Evolutionary conservation across 2,797 vertebrate genomes (phyloP).

Genomic region (Cirrhinus mrigala): DNA sequence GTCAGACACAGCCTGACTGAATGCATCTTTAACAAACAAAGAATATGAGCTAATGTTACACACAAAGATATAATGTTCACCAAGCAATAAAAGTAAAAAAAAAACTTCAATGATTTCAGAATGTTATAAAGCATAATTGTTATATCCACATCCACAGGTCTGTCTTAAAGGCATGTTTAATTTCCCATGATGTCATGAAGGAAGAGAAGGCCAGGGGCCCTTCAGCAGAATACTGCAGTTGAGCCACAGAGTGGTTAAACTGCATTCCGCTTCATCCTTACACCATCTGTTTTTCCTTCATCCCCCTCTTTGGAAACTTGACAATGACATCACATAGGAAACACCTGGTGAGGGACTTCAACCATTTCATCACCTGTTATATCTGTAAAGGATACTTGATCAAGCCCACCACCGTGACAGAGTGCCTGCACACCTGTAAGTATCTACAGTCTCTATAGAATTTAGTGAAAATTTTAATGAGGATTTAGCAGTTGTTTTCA

Average conservation of each 20-base stretch:
- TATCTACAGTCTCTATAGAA: conserved; percentile 54
- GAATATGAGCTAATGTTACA: neutral
- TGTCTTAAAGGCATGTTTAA: conserved; percentile 13
- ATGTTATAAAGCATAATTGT: neutral
- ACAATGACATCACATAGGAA: conserved; percentile 74
- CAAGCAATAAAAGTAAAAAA: neutral
- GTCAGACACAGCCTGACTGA: neutral
- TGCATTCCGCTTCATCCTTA: conserved; percentile 38
- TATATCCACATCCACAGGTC: conserved; percentile 31
- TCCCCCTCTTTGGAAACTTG: conserved; percentile 15
- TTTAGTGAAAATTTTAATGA: neutral
- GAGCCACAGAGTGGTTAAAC: conserved; percentile 37
- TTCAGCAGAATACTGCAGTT: conserved; percentile 37
- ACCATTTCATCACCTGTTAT: conserved; percentile 96
- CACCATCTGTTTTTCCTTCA: conserved; percentile 34
- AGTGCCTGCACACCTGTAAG: conserved; percentile 99
- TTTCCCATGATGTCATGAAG: conserved; percentile 47
- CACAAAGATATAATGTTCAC: neutral
- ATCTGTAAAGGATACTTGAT: conserved; percentile 98
- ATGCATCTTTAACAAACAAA: neutral
- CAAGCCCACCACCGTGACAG: conserved; percentile 96
- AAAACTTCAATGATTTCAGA: neutral
- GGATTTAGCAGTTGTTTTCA: conserved; percentile 7
- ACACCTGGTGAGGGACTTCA: conserved; percentile 96
- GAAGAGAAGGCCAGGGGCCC: conserved; percentile 33